A percentile compares a stretch with the other conserved stretches of the same genome.
phyloP scores from a whole-genome alignment of 2,797 vertebrate species.

The Melopsittacus undulatus region DNA sequence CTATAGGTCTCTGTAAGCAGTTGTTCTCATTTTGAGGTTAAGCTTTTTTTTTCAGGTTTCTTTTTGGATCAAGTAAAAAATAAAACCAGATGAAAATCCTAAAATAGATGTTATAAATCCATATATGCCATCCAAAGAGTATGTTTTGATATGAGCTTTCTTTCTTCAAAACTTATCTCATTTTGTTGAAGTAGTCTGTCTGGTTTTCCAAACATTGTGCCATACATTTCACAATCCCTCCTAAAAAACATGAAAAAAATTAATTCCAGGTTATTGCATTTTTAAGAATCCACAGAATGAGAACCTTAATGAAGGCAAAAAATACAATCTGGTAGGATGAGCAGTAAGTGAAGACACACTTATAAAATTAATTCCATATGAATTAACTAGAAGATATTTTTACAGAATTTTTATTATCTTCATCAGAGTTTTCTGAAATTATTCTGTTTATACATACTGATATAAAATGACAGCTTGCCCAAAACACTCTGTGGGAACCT shows the following conservation, averaged over 20 bases:
- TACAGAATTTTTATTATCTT: background rate
- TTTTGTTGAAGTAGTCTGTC: background rate
- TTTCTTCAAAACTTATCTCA: background rate
- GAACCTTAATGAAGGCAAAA: background rate
- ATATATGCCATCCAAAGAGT: background rate
- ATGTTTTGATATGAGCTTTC: background rate
- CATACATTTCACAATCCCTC: rapidly evolving
- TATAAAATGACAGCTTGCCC: background rate
- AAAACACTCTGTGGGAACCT: background rate
- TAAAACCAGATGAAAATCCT: background rate
- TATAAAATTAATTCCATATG: background rate
- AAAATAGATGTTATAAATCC: background rate
- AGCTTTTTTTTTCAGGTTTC: background rate
- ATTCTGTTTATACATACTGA: background rate
- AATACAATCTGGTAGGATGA: background rate
- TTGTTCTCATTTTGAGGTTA: background rate
- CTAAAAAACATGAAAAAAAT: background rate
- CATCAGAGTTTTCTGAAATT: background rate
- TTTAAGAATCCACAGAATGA: background rate
- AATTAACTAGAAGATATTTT: background rate
- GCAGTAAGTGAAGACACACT: background rate
- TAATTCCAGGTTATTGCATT: background rate
- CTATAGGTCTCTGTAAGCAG: background rate
- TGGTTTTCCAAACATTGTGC: background rate
- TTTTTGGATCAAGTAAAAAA: background rate